phyloP scores from a whole-genome alignment of 2,797 vertebrate genomes.

The Ctenopoma multispine region DNA sequence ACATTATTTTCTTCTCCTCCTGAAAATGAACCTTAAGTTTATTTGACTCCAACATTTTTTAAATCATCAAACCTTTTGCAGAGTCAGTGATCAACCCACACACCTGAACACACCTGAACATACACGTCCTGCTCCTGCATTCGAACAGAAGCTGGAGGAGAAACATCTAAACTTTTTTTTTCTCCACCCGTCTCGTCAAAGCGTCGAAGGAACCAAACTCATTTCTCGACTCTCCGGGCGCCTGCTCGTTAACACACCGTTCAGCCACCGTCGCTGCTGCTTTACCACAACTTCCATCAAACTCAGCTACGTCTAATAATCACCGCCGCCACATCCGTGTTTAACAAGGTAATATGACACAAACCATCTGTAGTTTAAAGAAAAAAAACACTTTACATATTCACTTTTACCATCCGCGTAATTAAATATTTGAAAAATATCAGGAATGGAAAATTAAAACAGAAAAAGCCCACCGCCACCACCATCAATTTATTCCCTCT shows the following conservation, averaged over 20 bases:
- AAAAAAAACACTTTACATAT: slow-evolving; percentile 69
- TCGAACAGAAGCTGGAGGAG: slow-evolving; percentile 18
- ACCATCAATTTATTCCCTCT: slow-evolving; percentile 79
- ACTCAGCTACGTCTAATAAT: slow-evolving; percentile 48
- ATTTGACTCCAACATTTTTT: not conserved
- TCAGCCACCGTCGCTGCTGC: not conserved
- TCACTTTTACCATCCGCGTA: slow-evolving; percentile 80
- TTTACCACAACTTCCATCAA: slow-evolving; percentile 59
- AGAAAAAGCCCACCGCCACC: slow-evolving; percentile 66
- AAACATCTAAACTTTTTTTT: slow-evolving; percentile 13
- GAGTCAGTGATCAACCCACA: not conserved
- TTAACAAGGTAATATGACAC: slow-evolving; percentile 64
- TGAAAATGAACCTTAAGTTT: too few relatives aligned
- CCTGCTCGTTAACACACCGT: slow-evolving; percentile 17
- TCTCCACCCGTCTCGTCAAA: not conserved
- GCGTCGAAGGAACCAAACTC: slow-evolving; percentile 25
- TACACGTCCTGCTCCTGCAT: too few relatives aligned
- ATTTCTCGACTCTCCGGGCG: slow-evolving; percentile 40
- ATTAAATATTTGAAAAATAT: slow-evolving; percentile 88
- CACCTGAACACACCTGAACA: not conserved
- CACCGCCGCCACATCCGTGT: slow-evolving; percentile 41
- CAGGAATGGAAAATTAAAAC: slow-evolving; percentile 75
- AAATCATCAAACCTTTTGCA: not conserved
- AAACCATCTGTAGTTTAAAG: slow-evolving; percentile 53
- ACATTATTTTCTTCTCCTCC: too few relatives aligned